A percentile compares a stretch with the other conserved stretches of the same genome.
phyloP scores from a whole-genome alignment of 2,797 vertebrate genomes.

The Atherinosoma microstoma region DNA sequence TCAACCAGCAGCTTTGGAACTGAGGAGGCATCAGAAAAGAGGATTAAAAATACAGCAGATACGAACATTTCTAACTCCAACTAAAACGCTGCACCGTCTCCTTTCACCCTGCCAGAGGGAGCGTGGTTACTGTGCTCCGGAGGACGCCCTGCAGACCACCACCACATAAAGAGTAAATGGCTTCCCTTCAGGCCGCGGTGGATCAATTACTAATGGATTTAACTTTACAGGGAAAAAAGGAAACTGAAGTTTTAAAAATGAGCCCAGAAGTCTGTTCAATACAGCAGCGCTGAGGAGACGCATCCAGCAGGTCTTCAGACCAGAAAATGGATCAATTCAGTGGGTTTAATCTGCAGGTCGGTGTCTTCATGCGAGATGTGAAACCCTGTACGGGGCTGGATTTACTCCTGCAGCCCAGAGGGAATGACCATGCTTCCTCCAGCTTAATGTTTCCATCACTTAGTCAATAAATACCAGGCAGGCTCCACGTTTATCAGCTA shows the following conservation, averaged over 20 bases:
- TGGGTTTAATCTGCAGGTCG: not conserved
- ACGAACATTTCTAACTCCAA: no score
- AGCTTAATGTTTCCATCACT: no score
- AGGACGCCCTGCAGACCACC: not conserved
- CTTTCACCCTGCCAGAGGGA: not conserved
- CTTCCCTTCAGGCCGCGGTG: not conserved
- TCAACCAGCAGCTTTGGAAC: conserved; percentile 96
- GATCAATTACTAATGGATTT: not conserved
- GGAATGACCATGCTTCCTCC: not conserved
- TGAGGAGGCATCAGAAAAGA: conserved; percentile 53
- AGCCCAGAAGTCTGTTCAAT: no score
- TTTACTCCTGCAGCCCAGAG: not conserved
- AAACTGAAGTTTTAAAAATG: no score
- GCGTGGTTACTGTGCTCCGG: not conserved
- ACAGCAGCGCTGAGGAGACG: no score
- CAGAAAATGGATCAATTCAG: not conserved
- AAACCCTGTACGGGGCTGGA: no score
- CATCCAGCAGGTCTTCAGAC: no score
- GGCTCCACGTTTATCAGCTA: no score
- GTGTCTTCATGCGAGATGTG: no score
- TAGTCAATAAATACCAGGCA: no score
- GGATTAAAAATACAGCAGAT: not conserved
- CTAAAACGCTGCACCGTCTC: not conserved
- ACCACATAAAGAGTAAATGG: not conserved
- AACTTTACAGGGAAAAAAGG: not conserved